Conservation (phyloP, 2,797 vertebrate species). For the Moxostoma hubbsi region DNA sequence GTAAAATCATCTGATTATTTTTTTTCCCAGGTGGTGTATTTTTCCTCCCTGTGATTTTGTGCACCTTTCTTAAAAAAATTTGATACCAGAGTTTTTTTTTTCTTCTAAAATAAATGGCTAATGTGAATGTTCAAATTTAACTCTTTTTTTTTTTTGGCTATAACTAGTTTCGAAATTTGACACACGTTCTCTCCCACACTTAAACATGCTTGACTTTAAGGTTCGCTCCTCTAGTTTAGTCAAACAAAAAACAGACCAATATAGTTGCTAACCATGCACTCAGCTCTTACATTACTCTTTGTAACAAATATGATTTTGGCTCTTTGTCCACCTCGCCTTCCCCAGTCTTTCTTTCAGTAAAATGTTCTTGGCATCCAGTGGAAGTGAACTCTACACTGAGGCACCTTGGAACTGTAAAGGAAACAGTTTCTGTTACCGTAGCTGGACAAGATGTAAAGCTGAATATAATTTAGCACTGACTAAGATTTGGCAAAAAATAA, state of each 20-base stretch:
- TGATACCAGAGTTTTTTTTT: constrained; percentile 5
- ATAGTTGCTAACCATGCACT: constrained; percentile 34
- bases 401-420: constrained; percentile 26
- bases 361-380: constrained; percentile 52
- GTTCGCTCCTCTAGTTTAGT: constrained; percentile 27
- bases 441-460: constrained; percentile 24
- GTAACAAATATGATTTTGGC: constrained; percentile 42
- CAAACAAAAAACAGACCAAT: constrained; percentile 46
- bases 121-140: constrained; percentile 5
- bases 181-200: neutral
- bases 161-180: neutral
- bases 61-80: neutral
- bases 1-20: neutral
- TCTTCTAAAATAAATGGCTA: constrained; percentile 35
- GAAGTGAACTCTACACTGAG: constrained; percentile 40
- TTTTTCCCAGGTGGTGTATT: neutral
- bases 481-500: constrained; percentile 43
- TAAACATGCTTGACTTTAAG: constrained; percentile 15
- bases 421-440: constrained; percentile 15
- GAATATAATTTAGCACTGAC: constrained; percentile 45
- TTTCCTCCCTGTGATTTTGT: constrained; percentile 2
- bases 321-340: constrained; percentile 19
- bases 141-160: constrained; percentile 36
- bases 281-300: constrained; percentile 38
- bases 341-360: constrained; percentile 42